A percentile compares a stretch with the other conserved stretches of the same genome.
Evolutionary conservation across 2,888 invertebrate species (phyloP).

Genomic region (Drosophila recens): DNA sequence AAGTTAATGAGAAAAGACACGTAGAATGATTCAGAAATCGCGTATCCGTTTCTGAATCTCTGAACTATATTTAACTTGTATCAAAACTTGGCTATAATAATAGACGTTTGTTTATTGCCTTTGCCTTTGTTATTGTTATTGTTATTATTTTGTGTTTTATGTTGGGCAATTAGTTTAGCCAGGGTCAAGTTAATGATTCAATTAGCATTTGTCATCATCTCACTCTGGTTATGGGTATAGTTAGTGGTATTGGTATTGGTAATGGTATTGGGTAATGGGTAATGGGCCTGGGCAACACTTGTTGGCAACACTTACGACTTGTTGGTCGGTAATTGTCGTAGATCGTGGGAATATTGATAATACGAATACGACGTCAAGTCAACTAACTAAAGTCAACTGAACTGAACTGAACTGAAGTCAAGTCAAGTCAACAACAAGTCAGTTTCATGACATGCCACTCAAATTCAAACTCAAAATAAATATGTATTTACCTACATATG

Average conservation of each 20-base stretch:
- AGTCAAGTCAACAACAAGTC: conserved; percentile 1
- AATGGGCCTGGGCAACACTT: conserved; percentile 9
- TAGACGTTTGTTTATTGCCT: too few relatives aligned
- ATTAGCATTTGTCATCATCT: conserved; percentile 74
- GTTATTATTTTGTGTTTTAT: conserved; percentile 59
- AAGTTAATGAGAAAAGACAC: too few relatives aligned
- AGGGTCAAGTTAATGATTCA: conserved; percentile 78
- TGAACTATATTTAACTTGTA: too few relatives aligned
- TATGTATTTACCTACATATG: neutral
- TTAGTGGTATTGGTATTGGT: too few relatives aligned
- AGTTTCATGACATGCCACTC: conserved; percentile 39
- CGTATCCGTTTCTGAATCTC: too few relatives aligned
- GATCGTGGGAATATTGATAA: conserved; percentile 77
- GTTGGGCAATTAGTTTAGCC: conserved; percentile 70
- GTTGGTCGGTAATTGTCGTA: conserved; percentile 63
- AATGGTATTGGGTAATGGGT: neutral
- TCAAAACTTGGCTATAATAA: too few relatives aligned
- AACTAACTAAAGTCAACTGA: neutral
- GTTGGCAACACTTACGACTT: conserved; percentile 26
- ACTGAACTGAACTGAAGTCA: neutral
- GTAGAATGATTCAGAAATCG: too few relatives aligned
- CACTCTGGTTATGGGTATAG: conserved; percentile 5
- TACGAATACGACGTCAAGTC: conserved; percentile 9
- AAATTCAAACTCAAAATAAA: conserved; percentile 12
- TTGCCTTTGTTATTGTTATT: conserved; percentile 30